These are phyloP conservation scores for Athalia rosae DNA, from an alignment of 2,888 invertebrate species.

Conservation along the genomic window DNA sequence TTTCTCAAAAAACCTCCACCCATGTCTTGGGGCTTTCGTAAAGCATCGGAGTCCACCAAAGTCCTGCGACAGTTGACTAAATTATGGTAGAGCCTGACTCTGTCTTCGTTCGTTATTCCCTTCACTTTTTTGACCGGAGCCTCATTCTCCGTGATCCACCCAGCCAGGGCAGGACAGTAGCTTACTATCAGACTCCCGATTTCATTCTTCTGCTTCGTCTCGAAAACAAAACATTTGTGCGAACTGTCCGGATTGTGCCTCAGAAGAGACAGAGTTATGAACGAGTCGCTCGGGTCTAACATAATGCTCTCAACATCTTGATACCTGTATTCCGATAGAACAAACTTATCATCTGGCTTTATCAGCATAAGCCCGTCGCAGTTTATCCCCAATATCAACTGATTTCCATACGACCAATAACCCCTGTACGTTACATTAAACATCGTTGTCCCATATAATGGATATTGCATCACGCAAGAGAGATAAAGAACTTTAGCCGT, in stretches of 20 bases:
- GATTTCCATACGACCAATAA: conserved; percentile 91
- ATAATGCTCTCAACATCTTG: conserved; percentile 93
- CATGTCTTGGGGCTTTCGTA: conserved; percentile 88
- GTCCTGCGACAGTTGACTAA: conserved; percentile 88
- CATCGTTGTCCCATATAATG: conserved; percentile 90
- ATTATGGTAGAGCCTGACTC: conserved; percentile 90
- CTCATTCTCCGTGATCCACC: conserved; percentile 86
- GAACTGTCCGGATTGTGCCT: conserved; percentile 81
- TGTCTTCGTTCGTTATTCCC: conserved; percentile 90
- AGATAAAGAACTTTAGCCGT: conserved; percentile 95
- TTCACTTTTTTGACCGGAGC: conserved; percentile 78
- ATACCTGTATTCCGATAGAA: conserved; percentile 93
- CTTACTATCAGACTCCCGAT: conserved; percentile 94
- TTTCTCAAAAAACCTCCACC: conserved; percentile 92
- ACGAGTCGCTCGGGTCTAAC: conserved; percentile 93
- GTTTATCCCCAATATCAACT: conserved; percentile 86
- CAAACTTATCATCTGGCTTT: conserved; percentile 93
- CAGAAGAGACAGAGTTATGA: conserved; percentile 91
- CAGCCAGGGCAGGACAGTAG: conserved; percentile 90
- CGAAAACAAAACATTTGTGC: conserved; percentile 94
- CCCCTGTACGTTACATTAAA: conserved; percentile 94
- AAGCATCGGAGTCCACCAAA: conserved; percentile 87
- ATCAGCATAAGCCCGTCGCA: conserved; percentile 94
- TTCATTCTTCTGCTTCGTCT: conserved; percentile 92
- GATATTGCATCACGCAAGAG: conserved; percentile 97